Base-by-base conservation (phyloP, 2,113 vertebrate species). In the Corapipo altera region DNA sequence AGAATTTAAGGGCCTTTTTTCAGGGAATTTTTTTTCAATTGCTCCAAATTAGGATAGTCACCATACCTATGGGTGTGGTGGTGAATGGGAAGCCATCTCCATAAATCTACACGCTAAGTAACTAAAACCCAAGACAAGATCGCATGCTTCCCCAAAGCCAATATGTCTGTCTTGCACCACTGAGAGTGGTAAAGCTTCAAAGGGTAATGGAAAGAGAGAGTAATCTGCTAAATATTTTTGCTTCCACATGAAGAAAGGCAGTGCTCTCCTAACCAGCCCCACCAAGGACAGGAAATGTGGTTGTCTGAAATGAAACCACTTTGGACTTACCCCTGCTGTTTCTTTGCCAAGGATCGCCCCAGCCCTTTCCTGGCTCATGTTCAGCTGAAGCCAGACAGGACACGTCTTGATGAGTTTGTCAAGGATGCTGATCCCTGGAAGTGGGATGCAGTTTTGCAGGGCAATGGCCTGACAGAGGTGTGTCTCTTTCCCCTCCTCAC, bases 371-470 rank as follows among this genome's bases (percentile, higher is more conserved):
- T 49, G 96, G 75, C 71, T 97, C 93, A 99, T 97, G 71, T 98
- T 98, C 93, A 98, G 96, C 71, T 98, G 99, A 73, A 98, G 98
- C 99, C 99, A 99, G 73, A 99, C 97, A 0, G 99, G 98, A 83
- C 98, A 97, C 0, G 98, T 99, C 85, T 98, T 98, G 65, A 99
- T 95, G 88, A 99, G 98, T 79, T 97, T 98, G 83, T 99, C 99
- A 37, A 98, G 83, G 46, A 98, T 95, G 67, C 98, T 99, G 96
- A 99, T 98, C 32, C 97, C 96, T 30, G 97, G 96, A 33, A 26
- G 32, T 0, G 81, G 74, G 81, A 97, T 85, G 85, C 96, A 98
- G 35, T 97, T 97, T 80, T 1, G 85, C 6, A 33, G 83, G n/a
- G 82, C 14, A 57, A 8, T 32, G 6, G 88, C 39, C 46, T 57